Conservation (phyloP, 2,888 invertebrate genomes). For the Aquatica leii region DNA sequence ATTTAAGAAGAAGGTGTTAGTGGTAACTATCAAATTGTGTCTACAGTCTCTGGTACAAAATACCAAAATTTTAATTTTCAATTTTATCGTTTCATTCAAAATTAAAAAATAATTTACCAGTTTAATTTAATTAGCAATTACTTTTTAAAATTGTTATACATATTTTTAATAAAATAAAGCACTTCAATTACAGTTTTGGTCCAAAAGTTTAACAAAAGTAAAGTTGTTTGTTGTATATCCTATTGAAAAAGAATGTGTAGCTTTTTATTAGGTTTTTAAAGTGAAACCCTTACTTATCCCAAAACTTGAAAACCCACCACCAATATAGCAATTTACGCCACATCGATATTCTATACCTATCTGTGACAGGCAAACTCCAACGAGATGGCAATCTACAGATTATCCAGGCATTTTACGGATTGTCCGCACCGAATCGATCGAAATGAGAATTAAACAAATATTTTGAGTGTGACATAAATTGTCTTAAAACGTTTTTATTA, state of each 20-base stretch:
- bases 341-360: conserved; percentile 14
- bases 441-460: conserved; percentile 7
- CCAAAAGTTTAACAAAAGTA: not conserved
- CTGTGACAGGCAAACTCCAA: conserved; percentile 10
- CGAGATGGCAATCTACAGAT: conserved; percentile 10
- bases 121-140: too few relatives aligned
- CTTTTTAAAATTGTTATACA: conserved; percentile 11
- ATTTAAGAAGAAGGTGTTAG: not conserved
- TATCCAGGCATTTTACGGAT: conserved; percentile 10
- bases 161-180: conserved; percentile 3
- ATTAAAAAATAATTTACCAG: too few relatives aligned
- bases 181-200: conserved; percentile 7
- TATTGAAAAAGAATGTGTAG: conserved; percentile 13
- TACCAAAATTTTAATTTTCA: not conserved
- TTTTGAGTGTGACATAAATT: not conserved
- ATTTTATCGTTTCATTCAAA: too few relatives aligned
- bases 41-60: not conserved
- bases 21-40: conserved; percentile 4
- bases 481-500: too few relatives aligned
- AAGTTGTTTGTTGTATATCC: conserved; percentile 11
- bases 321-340: conserved; percentile 13
- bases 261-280: conserved; percentile 12
- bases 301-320: conserved; percentile 14
- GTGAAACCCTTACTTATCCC: conserved; percentile 14
- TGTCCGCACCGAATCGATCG: conserved; percentile 10